Evolutionary conservation across 2,888 invertebrate genomes (phyloP).

Genomic region (Campoplex capitator): DNA sequence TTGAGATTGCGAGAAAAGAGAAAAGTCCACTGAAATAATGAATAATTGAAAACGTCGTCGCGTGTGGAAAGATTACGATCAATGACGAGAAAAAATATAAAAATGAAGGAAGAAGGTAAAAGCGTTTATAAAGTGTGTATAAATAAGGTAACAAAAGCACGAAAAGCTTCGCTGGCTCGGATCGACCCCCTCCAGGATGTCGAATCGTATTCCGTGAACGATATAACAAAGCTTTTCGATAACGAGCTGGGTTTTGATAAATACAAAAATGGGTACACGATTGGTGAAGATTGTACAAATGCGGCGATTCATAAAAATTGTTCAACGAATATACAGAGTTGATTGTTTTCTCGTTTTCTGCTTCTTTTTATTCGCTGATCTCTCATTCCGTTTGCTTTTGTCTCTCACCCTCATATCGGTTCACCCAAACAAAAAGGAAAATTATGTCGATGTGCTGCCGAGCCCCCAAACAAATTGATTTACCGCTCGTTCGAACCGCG

Average conservation of each 20-base stretch:
- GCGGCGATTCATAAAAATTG: neutral
- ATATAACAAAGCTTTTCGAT: constrained; percentile 13
- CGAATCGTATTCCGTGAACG: neutral
- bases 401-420: constrained; percentile 6
- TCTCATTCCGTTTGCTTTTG: constrained; percentile 6
- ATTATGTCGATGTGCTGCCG: constrained; percentile 56
- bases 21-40: constrained; percentile 4
- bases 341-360: constrained; percentile 2
- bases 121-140: constrained; percentile 14
- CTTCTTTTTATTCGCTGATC: neutral
- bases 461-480: constrained; percentile 54
- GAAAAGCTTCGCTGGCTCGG: constrained; percentile 12
- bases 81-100: neutral
- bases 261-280: neutral
- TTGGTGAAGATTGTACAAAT: neutral
- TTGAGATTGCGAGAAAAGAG: neutral
- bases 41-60: constrained; percentile 22
- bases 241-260: neutral
- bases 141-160: constrained; percentile 20
- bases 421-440: constrained; percentile 48
- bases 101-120: neutral
- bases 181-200: neutral
- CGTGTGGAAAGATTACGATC: constrained; percentile 35
- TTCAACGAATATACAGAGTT: neutral
- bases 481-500: constrained; percentile 44